Conservation (phyloP, 2,797 vertebrate genomes). For the Picus viridis region DNA sequence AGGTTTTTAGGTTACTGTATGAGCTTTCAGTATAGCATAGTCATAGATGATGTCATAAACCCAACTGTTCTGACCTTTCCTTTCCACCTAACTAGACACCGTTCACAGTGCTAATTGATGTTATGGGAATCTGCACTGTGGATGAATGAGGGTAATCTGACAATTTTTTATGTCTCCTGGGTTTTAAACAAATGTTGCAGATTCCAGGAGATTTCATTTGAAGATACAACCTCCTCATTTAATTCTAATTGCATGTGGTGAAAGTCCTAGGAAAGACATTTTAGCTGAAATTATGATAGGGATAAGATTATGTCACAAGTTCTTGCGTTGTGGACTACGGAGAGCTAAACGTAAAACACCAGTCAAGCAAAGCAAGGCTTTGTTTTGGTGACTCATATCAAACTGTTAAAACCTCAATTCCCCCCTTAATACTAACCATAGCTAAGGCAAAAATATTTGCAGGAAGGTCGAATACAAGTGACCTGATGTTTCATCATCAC, state of each 20-base stretch:
- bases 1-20: neutral
- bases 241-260: neutral
- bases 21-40: neutral
- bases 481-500: rapidly evolving
- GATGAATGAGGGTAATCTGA: neutral
- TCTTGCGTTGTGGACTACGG: neutral
- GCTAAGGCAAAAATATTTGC: neutral
- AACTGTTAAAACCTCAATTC: neutral
- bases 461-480: neutral
- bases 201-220: neutral
- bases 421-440: neutral
- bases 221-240: neutral
- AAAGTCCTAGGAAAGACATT: neutral
- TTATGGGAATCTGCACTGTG: neutral
- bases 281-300: neutral
- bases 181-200: neutral
- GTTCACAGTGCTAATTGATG: neutral
- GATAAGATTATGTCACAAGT: neutral
- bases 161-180: neutral
- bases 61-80: neutral
- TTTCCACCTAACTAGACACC: neutral
- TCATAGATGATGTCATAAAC: neutral
- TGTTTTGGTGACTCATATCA: neutral
- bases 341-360: neutral
- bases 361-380: neutral